Evolutionary conservation across 1,140 invertebrate genomes (phyloP).

Genomic region (Saccostrea glomerata): DNA sequence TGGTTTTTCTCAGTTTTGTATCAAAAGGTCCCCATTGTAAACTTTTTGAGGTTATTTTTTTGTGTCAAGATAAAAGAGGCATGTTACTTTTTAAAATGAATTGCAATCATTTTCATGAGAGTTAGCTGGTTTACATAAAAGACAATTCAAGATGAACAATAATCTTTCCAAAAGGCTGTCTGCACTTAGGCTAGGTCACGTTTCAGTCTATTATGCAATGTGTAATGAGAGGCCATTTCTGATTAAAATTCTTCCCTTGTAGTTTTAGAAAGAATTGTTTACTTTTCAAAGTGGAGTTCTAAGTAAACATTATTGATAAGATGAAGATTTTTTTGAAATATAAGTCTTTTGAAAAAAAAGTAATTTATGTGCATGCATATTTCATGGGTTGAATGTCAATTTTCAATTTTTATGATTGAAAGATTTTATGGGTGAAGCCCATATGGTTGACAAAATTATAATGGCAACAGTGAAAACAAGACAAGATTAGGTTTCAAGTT

Average conservation of each 20-base stretch:
- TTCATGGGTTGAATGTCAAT: background rate
- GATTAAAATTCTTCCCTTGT: slow-evolving; percentile 16
- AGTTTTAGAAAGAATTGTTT: slow-evolving; percentile 16
- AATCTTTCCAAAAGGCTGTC: background rate
- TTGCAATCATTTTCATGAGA: background rate
- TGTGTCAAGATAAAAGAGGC: background rate
- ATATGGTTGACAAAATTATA: background rate
- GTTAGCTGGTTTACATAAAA: background rate
- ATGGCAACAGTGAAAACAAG: background rate
- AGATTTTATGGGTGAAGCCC: background rate
- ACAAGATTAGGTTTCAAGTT: slow-evolving; percentile 1
- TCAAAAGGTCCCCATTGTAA: background rate
- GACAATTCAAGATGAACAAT: background rate
- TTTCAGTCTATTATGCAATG: slow-evolving; percentile 25
- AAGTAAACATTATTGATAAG: background rate
- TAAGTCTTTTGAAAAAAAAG: background rate
- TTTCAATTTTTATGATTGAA: slow-evolving; percentile 5
- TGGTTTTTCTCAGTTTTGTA: background rate
- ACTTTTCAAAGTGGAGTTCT: slow-evolving; percentile 8
- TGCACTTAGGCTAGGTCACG: background rate
- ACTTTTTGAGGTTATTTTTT: background rate
- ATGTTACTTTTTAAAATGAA: background rate
- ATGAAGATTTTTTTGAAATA: background rate
- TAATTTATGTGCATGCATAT: background rate
- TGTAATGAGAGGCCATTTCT: slow-evolving; percentile 16